phyloP scores from a whole-genome alignment of 2,797 vertebrate genomes.

The Salmo trutta region DNA sequence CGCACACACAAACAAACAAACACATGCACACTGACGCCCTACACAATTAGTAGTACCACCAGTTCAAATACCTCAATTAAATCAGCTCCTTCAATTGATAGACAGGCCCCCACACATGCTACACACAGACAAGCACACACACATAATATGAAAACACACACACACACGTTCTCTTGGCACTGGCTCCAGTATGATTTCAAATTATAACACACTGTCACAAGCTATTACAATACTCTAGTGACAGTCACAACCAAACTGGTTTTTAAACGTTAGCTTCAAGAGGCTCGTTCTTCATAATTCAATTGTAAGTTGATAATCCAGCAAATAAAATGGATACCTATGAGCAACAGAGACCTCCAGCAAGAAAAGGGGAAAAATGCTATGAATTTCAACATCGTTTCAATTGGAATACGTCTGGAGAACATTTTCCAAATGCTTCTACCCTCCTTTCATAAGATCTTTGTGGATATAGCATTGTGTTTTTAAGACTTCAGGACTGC shows the following conservation, averaged over 20 bases:
- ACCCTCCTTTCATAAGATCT: slow-evolving; percentile 33
- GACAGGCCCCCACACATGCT: background rate
- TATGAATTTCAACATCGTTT: slow-evolving; percentile 36
- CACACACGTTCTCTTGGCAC: background rate
- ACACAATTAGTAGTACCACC: background rate
- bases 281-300: background rate
- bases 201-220: background rate
- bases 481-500: slow-evolving; percentile 49
- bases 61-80: background rate
- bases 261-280: background rate
- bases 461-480: slow-evolving; percentile 46
- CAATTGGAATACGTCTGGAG: slow-evolving; percentile 35
- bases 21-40: background rate
- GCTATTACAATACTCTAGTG: background rate
- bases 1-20: background rate
- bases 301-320: background rate
- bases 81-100: background rate
- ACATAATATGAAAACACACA: background rate
- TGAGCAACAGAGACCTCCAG: background rate
- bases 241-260: background rate
- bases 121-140: slow-evolving; percentile 1
- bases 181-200: background rate
- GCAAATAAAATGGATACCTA: background rate
- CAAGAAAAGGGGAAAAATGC: background rate
- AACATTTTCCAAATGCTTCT: slow-evolving; percentile 21